phyloP scores from a whole-genome alignment of 1,140 invertebrate genomes.

The Ips nitidus region DNA sequence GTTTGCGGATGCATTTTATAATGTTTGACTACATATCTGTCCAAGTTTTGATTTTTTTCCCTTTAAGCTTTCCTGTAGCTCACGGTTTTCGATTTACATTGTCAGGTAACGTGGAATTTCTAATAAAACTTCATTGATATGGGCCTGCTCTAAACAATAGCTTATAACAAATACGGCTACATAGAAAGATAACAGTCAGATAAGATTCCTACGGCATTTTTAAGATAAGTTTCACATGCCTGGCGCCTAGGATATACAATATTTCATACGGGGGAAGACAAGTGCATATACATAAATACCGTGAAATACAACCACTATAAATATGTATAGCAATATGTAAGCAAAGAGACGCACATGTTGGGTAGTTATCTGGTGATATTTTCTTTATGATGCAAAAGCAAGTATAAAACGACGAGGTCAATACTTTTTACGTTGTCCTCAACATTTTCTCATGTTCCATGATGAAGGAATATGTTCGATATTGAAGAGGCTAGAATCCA shows the following conservation, averaged over 20 bases:
- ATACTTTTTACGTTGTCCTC: slow-evolving; percentile 12
- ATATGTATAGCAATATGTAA: slow-evolving; percentile 28
- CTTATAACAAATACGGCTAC: slow-evolving; percentile 1
- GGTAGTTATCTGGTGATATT: slow-evolving; percentile 24
- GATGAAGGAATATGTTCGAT: no score
- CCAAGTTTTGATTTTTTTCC: slow-evolving; percentile 16
- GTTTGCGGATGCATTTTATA: slow-evolving; percentile 24
- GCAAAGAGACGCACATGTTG: slow-evolving; percentile 14
- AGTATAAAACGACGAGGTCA: slow-evolving; percentile 9
- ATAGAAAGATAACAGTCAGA: slow-evolving; percentile 5
- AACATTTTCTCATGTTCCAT: no score
- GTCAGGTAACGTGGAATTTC: not conserved
- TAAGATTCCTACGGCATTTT: slow-evolving; percentile 13
- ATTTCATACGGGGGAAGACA: slow-evolving; percentile 19
- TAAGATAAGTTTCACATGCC: slow-evolving; percentile 10
- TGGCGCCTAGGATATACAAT: slow-evolving; percentile 24
- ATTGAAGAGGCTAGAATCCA: no score
- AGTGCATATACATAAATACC: slow-evolving; percentile 22
- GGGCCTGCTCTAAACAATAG: not conserved
- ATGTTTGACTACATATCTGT: slow-evolving; percentile 5
- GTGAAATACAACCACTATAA: slow-evolving; percentile 30
- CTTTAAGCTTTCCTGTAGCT: slow-evolving; percentile 1
- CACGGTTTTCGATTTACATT: no score
- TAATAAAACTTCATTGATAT: not conserved
- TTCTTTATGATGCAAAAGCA: slow-evolving; percentile 18